A percentile compares a stretch with the other conserved stretches of the same genome.
These are phyloP conservation scores for Mesoclemmys tuberculata DNA, from an alignment of 2,113 vertebrate species.

Conservation along the genomic window DNA sequence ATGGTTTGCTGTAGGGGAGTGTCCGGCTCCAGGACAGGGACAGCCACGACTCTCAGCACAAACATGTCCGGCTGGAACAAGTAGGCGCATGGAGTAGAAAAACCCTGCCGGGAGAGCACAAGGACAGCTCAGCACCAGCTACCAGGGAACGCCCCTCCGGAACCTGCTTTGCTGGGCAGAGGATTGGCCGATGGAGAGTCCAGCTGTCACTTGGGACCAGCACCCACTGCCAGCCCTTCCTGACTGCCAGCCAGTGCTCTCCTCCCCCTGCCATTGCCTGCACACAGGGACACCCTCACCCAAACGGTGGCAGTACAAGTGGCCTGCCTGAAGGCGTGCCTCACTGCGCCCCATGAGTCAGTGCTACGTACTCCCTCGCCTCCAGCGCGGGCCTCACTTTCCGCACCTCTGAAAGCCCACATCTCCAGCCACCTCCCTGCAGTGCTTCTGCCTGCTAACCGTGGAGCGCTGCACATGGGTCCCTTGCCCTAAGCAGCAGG, in stretches of 20 bases:
- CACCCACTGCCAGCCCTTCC: not conserved
- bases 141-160: not conserved
- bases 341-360: not conserved
- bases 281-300: not conserved
- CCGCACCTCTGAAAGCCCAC: not conserved
- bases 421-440: not conserved
- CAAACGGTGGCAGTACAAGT: not conserved
- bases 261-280: not conserved
- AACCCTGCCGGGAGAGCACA: slow-evolving; percentile 81
- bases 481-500: not conserved
- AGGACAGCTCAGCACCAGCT: not conserved
- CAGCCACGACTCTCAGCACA: slow-evolving; percentile 83
- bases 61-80: slow-evolving; percentile 94
- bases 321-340: not conserved
- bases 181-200: not conserved
- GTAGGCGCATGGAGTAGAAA: slow-evolving; percentile 88
- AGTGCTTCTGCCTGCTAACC: not conserved
- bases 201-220: not conserved
- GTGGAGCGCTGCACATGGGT: not conserved
- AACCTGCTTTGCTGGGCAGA: not conserved
- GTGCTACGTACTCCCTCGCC: not conserved
- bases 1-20: slow-evolving; percentile 75
- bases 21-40: slow-evolving; percentile 82
- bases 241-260: not conserved
- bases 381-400: not conserved